Base-by-base conservation (phyloP, 2,113 vertebrate genomes). In the Urocynchramus pylzowi region DNA sequence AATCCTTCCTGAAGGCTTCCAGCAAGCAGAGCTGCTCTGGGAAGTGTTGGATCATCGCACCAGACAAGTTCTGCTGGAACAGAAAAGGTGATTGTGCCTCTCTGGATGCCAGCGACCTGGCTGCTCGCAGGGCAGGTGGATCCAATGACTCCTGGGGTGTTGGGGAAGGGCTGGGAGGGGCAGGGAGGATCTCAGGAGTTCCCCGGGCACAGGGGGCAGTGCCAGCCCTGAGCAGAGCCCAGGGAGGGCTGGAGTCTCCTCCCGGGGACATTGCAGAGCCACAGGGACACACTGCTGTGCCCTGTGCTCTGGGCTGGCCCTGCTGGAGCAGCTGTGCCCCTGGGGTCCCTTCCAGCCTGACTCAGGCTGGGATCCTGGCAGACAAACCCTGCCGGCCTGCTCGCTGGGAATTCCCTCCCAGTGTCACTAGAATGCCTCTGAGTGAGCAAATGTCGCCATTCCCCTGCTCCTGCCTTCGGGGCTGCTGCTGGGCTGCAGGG, bases 81-180 rank as follows among this genome's bases (percentile, higher is more conserved):
- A 33, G 5, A 31, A 19, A 3, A 27, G 52, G 63, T 5, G 57
- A 20, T 60, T 47, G 33, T 73, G 67, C 35, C 37, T 76, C 56
- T 67, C 23, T 7, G 52, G 23, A 4, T 15, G 63, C 20, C 65
- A 27, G 33, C 2, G 44, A 33, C 53, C 39, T 8, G 3, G 1
- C 2, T 44, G 35, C 27, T 49, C 3, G 35, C 44, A 0, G 78
- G 6, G 9, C 17, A 20, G 6, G 0, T 0, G 33, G 56, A 30
- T 64, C 61, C 6, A 6, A n/a, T 1, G 1, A 5, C 35, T 44
- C 31, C 59, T 1, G 37, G 42, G 26, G 1, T 8, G 6, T 3
- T 8, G 31, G 57, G 21, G 16, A 13, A 23, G 68, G 57, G 8
- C 28, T 20, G 60, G 50, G 10, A 54, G 39, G 16, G 41, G 28